These are phyloP conservation scores for Sitta carolinensis DNA, from an alignment of 2,797 vertebrate species.

Conservation along the genomic window DNA sequence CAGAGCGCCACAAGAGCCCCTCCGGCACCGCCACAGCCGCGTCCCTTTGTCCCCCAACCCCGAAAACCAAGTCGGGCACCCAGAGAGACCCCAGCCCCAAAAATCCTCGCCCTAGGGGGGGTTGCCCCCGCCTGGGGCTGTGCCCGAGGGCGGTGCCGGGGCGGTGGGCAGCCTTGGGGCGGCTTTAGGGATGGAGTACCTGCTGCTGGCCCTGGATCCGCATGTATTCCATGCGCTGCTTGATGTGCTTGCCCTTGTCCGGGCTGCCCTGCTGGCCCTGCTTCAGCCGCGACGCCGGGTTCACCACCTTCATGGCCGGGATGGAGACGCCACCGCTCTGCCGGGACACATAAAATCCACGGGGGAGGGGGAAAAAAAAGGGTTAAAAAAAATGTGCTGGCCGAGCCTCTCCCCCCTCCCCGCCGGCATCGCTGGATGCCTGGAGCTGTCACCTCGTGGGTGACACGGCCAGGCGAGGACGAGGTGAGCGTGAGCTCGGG, in stretches of 20 bases:
- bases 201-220: conserved; percentile 93
- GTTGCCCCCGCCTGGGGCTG: fast-evolving
- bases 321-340: conserved; percentile 84
- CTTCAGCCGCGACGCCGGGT: conserved; percentile 89
- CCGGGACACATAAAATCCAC: not conserved
- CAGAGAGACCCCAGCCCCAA: fast-evolving
- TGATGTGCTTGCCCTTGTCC: conserved; percentile 90
- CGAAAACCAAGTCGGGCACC: too few relatives aligned
- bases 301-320: conserved; percentile 82
- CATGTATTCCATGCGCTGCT: conserved; percentile 91
- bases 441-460: fast-evolving
- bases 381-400: not conserved
- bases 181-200: conserved; percentile 84
- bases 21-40: fast-evolving
- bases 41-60: not conserved
- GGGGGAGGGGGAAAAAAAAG: too few relatives aligned
- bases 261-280: conserved; percentile 90
- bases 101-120: not conserved
- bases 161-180: fast-evolving
- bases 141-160: not conserved
- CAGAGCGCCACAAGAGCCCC: fast-evolving
- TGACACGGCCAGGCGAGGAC: fast-evolving
- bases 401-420: not conserved
- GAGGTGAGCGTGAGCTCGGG: not conserved
- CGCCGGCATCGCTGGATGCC: not conserved